Conservation (phyloP, 2,888 invertebrate species). For the Drosophila koepferae region DNA sequence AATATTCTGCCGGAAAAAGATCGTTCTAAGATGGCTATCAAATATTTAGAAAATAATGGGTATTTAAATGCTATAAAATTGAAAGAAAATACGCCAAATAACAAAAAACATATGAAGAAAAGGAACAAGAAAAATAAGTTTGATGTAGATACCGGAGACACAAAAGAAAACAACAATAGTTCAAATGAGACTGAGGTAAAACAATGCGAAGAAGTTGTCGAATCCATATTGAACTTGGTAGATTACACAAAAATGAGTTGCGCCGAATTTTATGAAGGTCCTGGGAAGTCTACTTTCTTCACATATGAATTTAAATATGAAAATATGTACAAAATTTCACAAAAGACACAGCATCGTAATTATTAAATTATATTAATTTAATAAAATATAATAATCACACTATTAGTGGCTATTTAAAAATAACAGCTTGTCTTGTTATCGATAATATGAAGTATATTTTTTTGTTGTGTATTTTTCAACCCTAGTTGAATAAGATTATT, state of each 20-base stretch:
- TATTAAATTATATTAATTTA: no score
- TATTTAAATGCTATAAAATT: not conserved
- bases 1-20: rapidly evolving
- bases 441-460: constrained; percentile 9
- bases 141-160: no score
- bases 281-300: not conserved
- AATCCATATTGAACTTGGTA: not conserved
- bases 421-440: constrained; percentile 19
- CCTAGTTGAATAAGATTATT: constrained; percentile 16
- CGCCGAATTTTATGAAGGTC: not conserved
- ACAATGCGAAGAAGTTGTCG: not conserved
- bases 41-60: constrained; percentile 18
- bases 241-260: constrained; percentile 1
- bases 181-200: not conserved
- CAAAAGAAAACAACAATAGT: no score
- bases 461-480: constrained; percentile 19
- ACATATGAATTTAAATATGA: not conserved
- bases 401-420: not conserved
- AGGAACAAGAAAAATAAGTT: no score
- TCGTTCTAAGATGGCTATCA: constrained; percentile 1
- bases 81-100: not conserved
- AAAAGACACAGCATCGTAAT: no score
- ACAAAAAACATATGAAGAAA: no score
- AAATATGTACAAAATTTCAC: not conserved
- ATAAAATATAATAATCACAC: no score